Base-by-base conservation (phyloP, 2,797 vertebrate species). In the Halcyon chelicuti region DNA sequence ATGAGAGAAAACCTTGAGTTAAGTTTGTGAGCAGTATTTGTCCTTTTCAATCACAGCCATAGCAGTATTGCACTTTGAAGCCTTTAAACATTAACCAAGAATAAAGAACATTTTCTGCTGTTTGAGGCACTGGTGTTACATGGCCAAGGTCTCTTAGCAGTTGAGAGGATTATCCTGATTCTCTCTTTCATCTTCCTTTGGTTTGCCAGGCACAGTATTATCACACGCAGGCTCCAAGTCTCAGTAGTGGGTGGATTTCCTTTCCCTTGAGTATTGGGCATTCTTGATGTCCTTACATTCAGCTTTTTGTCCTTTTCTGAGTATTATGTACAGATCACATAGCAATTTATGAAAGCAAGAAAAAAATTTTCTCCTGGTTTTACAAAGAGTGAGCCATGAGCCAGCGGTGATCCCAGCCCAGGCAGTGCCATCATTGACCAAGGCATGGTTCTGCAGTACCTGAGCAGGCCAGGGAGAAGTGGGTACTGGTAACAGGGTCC, bases 1-100 rank as follows among this genome's bases (percentile, higher is more conserved):
- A 88, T 40, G 58, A 83, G 9, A 65, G 73, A 83, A 93, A 90
- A 93, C 20, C 23, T 66, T 66, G 46, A 91, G 28, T 14, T 80
- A 62, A 40, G 31, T 60, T 88, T 76, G 39, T 72, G 51, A 75
- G 33, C 28, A 86, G 58, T 84, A 81, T 84, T 81, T 93, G 70
- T 94, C 87, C 73, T 90, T 92, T 88, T 70, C 70, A 93, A 12
- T 94, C 73, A 81, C 31, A 70, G 35, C 7, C 25, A 17, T 40
- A 46, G n/a, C 72, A 57, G 35, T 70, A 42, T 22, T 23, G 5
- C 21, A 20, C 70, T 92, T 91, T 66, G 82, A 96, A 94, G 70
- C 51, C n/a, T 95, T 95, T 94, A 93, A 95, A 93, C 44, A 91
- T 94, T 93, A 92, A 88, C 79, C 67, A 94, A 90, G 85, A 93